Percentiles rank a stretch among this genome's conserved stretches.
phyloP scores from a whole-genome alignment of 2,888 invertebrate species.

The Phlogophora meticulosa region DNA sequence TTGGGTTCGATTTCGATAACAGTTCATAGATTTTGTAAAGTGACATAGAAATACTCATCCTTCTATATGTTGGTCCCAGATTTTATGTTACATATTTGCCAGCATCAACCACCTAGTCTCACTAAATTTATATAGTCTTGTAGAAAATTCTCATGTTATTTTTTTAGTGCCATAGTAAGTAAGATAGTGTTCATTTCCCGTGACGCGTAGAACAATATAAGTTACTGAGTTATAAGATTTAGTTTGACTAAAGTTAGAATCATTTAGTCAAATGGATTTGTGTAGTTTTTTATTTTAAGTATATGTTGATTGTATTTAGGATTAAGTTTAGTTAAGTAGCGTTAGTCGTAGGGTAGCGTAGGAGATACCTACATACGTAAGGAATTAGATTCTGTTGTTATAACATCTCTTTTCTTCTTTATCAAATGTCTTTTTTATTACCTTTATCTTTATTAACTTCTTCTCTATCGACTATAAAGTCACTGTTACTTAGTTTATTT shows the following conservation, averaged over 20 bases:
- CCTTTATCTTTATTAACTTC: neutral
- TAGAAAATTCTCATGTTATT: neutral
- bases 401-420: constrained; percentile 11
- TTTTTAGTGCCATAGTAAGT: constrained; percentile 1
- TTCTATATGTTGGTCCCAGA: neutral
- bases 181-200: neutral
- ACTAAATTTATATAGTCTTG: neutral
- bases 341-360: constrained; percentile 62
- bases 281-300: constrained; percentile 34
- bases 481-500: neutral
- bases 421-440: neutral
- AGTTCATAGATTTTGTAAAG: no score
- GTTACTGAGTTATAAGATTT: neutral
- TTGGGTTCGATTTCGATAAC: neutral
- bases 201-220: neutral
- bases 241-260: constrained; percentile 40
- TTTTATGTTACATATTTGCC: neutral
- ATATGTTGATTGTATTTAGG: constrained; percentile 50
- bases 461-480: neutral
- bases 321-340: constrained; percentile 52
- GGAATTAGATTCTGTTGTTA: constrained; percentile 45
- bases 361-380: constrained; percentile 60
- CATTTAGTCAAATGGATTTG: constrained; percentile 60
- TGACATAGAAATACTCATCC: neutral
- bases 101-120: neutral